Evolutionary conservation across 1,140 invertebrate species (phyloP).

Genomic region (Belonocnema kinseyi): DNA sequence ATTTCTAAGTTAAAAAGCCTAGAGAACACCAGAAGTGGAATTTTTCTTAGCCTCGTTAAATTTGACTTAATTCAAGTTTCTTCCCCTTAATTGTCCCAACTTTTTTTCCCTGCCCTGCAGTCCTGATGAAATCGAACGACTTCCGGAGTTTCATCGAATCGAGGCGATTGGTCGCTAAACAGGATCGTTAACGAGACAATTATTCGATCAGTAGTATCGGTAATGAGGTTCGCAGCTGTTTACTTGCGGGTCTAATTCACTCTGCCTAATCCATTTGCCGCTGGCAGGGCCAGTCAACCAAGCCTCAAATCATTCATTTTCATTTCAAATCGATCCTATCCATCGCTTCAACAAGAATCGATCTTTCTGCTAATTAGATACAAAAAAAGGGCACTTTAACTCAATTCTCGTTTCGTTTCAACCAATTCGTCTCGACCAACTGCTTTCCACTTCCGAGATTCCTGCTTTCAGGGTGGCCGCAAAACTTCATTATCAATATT

Average conservation of each 20-base stretch:
- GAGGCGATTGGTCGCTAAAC: conserved; percentile 5
- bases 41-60: conserved; percentile 3
- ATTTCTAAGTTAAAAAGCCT: not conserved
- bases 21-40: not conserved
- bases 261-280: conserved; percentile 21
- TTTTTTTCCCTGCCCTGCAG: not conserved
- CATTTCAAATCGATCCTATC: too few species aligned
- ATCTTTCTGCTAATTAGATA: too few species aligned
- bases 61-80: not conserved
- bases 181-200: conserved; percentile 22
- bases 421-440: not conserved
- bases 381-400: too few species aligned
- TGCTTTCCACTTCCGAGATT: not conserved
- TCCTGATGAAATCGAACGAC: conserved; percentile 21
- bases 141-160: conserved; percentile 3
- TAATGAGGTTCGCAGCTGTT: conserved; percentile 26
- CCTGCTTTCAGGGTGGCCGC: too few species aligned
- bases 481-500: too few species aligned
- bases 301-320: conserved; percentile 3
- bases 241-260: conserved; percentile 28
- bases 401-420: too few species aligned
- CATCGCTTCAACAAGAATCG: too few species aligned
- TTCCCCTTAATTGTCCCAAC: not conserved
- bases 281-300: not conserved
- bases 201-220: conserved; percentile 3